Evolutionary conservation across 2,797 vertebrate genomes (phyloP).

Genomic region (Notolepis coatsorum): DNA sequence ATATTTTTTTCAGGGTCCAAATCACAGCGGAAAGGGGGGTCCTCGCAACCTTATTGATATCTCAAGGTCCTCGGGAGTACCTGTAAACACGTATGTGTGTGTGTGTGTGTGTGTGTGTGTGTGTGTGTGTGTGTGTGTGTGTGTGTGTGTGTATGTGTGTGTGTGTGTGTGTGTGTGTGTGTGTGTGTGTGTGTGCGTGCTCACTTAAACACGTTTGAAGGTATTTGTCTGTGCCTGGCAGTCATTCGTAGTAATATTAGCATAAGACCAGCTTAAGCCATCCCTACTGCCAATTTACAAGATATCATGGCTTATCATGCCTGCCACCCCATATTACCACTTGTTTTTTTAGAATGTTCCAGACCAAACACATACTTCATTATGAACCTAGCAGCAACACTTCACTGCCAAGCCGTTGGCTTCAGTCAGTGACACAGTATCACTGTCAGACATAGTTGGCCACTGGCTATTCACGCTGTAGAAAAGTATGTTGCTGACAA

Average conservation of each 20-base stretch:
- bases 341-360: constrained; percentile 78
- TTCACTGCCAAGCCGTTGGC: constrained; percentile 45
- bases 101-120: constrained; percentile 7
- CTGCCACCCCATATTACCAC: constrained; percentile 80
- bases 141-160: constrained; percentile 1
- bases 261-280: constrained; percentile 79
- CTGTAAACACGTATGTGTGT: too few relatives aligned
- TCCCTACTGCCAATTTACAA: constrained; percentile 81
- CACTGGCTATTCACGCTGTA: constrained; percentile 26
- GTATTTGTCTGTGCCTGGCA: constrained; percentile 66
- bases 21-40: too few relatives aligned
- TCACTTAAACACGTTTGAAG: constrained; percentile 52
- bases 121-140: constrained; percentile 13
- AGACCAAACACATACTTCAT: constrained; percentile 71
- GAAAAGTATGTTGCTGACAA: too few relatives aligned
- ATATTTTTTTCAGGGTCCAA: too few relatives aligned
- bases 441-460: constrained; percentile 31
- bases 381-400: constrained; percentile 52
- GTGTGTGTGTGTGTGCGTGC: constrained; percentile 40
- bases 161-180: too few relatives aligned
- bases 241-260: constrained; percentile 79
- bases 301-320: constrained; percentile 81
- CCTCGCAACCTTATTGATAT: too few relatives aligned
- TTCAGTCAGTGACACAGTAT: constrained; percentile 48
- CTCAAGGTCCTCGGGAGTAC: too few relatives aligned